phyloP scores from a whole-genome alignment of 2,113 vertebrate species.

The Zootoca vivipara region DNA sequence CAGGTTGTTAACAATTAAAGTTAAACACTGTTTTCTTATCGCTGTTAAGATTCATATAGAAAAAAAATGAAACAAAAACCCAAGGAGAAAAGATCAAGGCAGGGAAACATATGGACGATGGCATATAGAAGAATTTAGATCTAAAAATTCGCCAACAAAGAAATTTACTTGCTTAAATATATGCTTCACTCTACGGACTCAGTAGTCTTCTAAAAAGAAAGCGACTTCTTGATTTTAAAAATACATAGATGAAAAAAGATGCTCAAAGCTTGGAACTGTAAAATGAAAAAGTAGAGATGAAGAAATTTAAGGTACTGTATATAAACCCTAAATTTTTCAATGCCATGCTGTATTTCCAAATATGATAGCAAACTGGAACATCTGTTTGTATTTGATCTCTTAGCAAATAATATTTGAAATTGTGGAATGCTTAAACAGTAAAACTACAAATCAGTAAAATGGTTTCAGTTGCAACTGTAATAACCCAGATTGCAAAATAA shows the following conservation, averaged over 20 bases:
- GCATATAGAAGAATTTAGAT: background rate
- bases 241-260: background rate
- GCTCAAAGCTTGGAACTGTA: background rate
- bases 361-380: background rate
- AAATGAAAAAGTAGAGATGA: background rate
- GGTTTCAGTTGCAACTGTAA: background rate
- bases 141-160: background rate
- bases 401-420: background rate
- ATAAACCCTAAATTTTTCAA: constrained; percentile 10
- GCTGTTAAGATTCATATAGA: background rate
- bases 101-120: background rate
- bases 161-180: background rate
- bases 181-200: background rate
- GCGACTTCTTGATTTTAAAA: background rate
- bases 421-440: rapidly evolving
- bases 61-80: no score
- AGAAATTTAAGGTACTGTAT: background rate
- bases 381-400: background rate
- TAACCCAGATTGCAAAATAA: constrained; percentile 10
- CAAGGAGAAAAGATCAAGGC: background rate
- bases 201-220: background rate
- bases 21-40: background rate
- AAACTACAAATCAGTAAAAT: background rate
- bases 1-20: background rate
- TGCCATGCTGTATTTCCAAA: background rate